Conservation (phyloP, 2,797 vertebrate species). For the Periparus ater region DNA sequence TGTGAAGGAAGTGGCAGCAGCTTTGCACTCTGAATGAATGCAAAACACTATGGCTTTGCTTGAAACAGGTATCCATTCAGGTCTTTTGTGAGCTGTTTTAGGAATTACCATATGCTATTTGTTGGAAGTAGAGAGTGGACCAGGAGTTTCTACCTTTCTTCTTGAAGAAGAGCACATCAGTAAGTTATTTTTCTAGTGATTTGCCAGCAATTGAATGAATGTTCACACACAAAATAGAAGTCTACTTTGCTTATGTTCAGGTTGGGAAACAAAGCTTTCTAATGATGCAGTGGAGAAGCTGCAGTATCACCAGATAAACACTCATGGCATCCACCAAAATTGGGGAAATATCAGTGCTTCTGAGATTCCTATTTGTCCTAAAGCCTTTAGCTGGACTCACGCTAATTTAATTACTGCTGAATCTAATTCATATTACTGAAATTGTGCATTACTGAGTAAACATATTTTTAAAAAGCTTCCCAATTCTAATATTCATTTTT, state of each 20-base stretch:
- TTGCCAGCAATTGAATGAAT: not conserved
- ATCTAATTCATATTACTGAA: not conserved
- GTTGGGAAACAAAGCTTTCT: not conserved
- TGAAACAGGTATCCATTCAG: not conserved
- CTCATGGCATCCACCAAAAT: not conserved
- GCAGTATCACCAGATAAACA: not conserved
- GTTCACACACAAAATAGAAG: not conserved
- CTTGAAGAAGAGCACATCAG: slow-evolving; percentile 28
- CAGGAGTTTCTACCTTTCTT: slow-evolving; percentile 23
- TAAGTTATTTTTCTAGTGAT: slow-evolving; percentile 29
- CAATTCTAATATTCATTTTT: not conserved
- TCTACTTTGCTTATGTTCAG: not conserved
- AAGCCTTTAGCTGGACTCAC: not conserved
- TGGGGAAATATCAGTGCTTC: not conserved
- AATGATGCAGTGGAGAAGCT: not conserved
- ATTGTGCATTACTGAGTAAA: not conserved
- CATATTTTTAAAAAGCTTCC: not conserved
- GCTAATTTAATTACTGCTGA: not conserved
- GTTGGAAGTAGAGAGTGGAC: not conserved
- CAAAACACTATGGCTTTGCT: not conserved
- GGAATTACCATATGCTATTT: not conserved
- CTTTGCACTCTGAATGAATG: not conserved
- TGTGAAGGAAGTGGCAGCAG: not conserved
- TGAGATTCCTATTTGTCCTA: not conserved
- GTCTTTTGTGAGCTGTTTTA: not conserved